These are phyloP conservation scores for Spondyliosoma cantharus DNA, from an alignment of 2,797 vertebrate species.

Conservation along the genomic window DNA sequence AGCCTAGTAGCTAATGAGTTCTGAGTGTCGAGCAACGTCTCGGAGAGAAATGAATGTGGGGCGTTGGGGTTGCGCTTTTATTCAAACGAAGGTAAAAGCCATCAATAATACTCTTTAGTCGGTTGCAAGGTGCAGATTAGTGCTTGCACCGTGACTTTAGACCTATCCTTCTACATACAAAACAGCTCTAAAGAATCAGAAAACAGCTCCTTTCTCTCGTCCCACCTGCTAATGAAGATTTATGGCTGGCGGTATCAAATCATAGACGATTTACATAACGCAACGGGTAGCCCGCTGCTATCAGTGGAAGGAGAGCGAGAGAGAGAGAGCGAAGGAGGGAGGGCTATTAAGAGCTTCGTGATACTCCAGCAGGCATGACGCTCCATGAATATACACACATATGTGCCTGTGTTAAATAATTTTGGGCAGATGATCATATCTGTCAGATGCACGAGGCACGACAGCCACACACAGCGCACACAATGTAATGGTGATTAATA, in stretches of 20 bases:
- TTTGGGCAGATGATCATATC: slow-evolving; percentile 49
- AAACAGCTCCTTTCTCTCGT: slow-evolving; percentile 74
- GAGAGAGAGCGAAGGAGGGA: slow-evolving; percentile 17
- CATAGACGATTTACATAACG: slow-evolving; percentile 81
- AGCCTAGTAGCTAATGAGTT: slow-evolving; percentile 74
- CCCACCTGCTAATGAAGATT: slow-evolving; percentile 83
- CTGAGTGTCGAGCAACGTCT: slow-evolving; percentile 57
- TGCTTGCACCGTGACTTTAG: slow-evolving; percentile 60
- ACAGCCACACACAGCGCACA: slow-evolving; percentile 26
- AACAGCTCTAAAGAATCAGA: slow-evolving; percentile 71
- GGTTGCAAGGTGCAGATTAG: slow-evolving; percentile 74
- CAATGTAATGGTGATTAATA: slow-evolving; percentile 50
- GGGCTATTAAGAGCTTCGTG: slow-evolving; percentile 50
- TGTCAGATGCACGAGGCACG: slow-evolving; percentile 53
- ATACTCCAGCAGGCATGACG: slow-evolving; percentile 50
- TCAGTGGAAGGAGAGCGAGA: slow-evolving; percentile 32
- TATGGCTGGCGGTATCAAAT: slow-evolving; percentile 76
- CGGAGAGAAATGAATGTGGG: slow-evolving; percentile 47
- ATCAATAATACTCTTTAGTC: slow-evolving; percentile 77
- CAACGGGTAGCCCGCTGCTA: slow-evolving; percentile 69
- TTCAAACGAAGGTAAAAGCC: slow-evolving; percentile 71
- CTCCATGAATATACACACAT: slow-evolving; percentile 56
- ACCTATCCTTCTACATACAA: slow-evolving; percentile 66
- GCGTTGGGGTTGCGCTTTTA: slow-evolving; percentile 47
- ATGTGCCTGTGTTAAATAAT: slow-evolving; percentile 51